Evolutionary conservation across 2,888 invertebrate species (phyloP), one percentile per base, ranked within the genome.

Genomic region (Hoplodrina blanda): DNA sequence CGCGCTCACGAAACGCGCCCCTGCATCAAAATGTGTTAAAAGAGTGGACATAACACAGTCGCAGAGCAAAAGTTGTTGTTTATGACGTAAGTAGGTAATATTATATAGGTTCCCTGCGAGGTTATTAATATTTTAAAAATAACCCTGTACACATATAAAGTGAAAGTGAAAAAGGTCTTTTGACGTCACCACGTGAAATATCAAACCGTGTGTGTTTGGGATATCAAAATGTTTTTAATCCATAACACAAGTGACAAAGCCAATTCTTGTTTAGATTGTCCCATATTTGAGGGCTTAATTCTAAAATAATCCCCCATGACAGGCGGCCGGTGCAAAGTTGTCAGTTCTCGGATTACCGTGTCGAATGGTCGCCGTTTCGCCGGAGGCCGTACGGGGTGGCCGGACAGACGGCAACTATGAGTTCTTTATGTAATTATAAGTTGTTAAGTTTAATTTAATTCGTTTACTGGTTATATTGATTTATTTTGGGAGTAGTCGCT

Each of bases 301-400:
- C 65, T 15, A 46, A 37, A 19, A 49, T 79, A 76, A 80, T 59
- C 69, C 65, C 53, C 13, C 57, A 37, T 66, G 71, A 67, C 72
- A 64, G 55, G 44, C 30, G 49, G 20, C 19, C 13, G 44, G 60
- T 73, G 63, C 66, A 61, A 78, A 65, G 74, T 62, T 83, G 67
- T 69, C 63, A 50, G 61, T 73, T 62, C 10, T 10, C 56, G 53
- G 73, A 70, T 80, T 80, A 80, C n/a, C 10, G 41, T 20, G 68
- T 56, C 64, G 59, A 72, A 69, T 37, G 55, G 68, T 46, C 50
- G 59, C 70, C 57, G 56, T 72, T 60, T 70, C 33, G 59, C 33
- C 49, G n/a, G 65, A 61, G 62, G 56, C 15, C 49, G 17, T 1
- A 20, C 60, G 37, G 50, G 25, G 20, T 44, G 50, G 7, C 10